These are phyloP conservation scores for Aselliscus stoliczkanus DNA, from an alignment of 2,797 vertebrate species.

Conservation along the genomic window DNA sequence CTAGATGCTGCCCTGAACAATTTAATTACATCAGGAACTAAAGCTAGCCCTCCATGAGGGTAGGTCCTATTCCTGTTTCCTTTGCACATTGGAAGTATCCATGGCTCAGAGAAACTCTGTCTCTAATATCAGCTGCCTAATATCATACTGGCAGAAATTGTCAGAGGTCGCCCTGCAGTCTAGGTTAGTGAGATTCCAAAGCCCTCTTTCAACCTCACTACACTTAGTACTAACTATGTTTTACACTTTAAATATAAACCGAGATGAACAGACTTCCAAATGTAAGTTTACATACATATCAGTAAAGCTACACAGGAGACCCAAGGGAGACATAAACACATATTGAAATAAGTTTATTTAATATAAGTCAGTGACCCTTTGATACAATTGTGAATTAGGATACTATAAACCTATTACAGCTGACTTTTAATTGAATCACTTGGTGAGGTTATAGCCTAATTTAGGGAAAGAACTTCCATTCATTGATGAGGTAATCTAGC, in stretches of 20 bases:
- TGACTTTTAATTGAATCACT: neutral
- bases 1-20: neutral
- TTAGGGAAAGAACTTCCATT: neutral
- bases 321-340: neutral
- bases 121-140: neutral
- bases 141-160: neutral
- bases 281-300: neutral
- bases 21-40: neutral
- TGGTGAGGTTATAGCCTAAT: neutral
- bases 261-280: neutral
- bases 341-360: neutral
- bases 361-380: neutral
- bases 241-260: slow-evolving; percentile 10
- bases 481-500: neutral
- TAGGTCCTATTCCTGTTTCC: neutral
- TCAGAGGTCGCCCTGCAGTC: neutral
- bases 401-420: neutral
- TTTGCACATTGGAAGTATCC: neutral
- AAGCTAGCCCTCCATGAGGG: neutral
- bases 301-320: neutral
- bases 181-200: neutral
- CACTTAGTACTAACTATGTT: neutral
- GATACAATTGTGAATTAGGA: neutral
- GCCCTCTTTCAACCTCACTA: neutral
- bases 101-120: neutral